Percentiles rank a stretch among this genome's conserved stretches.
Evolutionary conservation across 1,140 invertebrate genomes (phyloP).

Genomic region (Pinna nobilis): DNA sequence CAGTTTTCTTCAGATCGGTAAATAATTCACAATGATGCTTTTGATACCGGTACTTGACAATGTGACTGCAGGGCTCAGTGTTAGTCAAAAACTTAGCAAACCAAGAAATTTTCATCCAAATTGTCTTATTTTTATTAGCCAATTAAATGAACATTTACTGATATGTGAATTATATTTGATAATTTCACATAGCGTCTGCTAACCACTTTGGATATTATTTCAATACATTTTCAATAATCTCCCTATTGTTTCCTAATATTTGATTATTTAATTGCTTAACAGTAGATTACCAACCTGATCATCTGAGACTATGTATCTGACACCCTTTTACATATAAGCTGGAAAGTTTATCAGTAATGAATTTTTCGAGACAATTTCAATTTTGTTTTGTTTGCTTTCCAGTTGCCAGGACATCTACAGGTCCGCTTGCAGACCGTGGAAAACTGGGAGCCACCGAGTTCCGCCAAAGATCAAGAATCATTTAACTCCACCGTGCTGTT

Average conservation of each 20-base stretch:
- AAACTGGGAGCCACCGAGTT: slow-evolving; percentile 79
- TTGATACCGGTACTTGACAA: no score
- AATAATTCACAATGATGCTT: no score
- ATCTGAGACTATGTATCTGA: neutral
- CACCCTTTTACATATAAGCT: neutral
- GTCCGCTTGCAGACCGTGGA: slow-evolving; percentile 92
- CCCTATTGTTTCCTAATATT: neutral
- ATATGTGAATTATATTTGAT: no score
- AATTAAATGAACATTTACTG: no score
- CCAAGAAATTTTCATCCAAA: no score
- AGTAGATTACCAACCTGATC: neutral
- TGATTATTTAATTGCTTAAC: neutral
- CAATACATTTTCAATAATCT: neutral
- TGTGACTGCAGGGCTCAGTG: no score
- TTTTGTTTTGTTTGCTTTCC: slow-evolving; percentile 31
- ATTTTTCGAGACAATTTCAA: neutral
- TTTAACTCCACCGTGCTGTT: slow-evolving; percentile 78
- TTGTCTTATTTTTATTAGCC: no score
- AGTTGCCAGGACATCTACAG: slow-evolving; percentile 93
- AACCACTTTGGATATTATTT: no score
- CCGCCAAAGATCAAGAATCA: slow-evolving; percentile 68
- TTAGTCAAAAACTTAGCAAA: no score
- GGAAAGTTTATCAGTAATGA: neutral
- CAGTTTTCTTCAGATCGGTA: no score
- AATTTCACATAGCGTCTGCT: no score